A percentile compares a stretch with the other conserved stretches of the same genome.
Conservation (phyloP, 2,888 invertebrate species). For the Agriopis marginaria region DNA sequence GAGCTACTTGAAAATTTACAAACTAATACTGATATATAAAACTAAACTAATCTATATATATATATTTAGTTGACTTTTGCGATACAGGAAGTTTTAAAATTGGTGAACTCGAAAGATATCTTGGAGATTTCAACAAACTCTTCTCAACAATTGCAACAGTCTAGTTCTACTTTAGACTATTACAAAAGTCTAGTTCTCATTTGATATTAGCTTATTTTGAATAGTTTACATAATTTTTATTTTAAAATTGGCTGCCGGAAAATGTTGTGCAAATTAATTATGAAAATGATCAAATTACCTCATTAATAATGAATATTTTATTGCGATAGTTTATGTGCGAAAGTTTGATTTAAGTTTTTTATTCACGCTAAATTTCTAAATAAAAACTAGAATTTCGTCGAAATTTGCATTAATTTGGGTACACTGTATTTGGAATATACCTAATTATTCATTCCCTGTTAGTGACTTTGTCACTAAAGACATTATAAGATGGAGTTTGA, state of each 20-base stretch:
- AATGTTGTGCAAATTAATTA: neutral
- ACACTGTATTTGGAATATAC: too few species aligned
- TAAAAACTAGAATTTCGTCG: neutral
- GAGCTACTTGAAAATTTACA: too few species aligned
- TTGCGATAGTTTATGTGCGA: neutral
- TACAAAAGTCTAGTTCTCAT: conserved; percentile 1
- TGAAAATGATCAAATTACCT: neutral
- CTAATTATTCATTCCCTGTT: too few species aligned
- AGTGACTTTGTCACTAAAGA: too few species aligned
- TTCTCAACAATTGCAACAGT: too few species aligned
- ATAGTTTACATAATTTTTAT: too few species aligned
- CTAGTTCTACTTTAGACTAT: neutral
- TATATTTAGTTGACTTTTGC: too few species aligned
- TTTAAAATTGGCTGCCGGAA: neutral
- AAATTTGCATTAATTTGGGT: too few species aligned
- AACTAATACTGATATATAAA: too few species aligned
- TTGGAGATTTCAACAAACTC: neutral
- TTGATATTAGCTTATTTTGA: neutral
- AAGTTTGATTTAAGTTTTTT: neutral
- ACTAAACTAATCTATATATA: too few species aligned
- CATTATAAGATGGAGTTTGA: too few species aligned
- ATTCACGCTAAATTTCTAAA: neutral
- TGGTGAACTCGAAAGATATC: neutral
- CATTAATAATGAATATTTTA: neutral
- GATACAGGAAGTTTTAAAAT: too few species aligned